Base-by-base conservation (phyloP, 1,140 invertebrate species). In the Pogonus chalceus region DNA sequence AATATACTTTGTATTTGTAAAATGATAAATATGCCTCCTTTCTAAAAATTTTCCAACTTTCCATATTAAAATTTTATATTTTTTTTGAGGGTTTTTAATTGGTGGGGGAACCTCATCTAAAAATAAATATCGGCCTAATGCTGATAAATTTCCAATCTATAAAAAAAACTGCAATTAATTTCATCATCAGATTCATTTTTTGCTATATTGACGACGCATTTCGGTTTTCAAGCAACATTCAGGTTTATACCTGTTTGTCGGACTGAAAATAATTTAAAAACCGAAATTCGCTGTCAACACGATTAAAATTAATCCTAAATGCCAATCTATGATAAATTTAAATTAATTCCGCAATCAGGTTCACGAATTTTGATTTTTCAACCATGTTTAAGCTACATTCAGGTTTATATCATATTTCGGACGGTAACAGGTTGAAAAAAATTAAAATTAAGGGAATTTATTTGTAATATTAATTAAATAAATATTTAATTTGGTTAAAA, bases 61-160 rank as follows among this genome's bases (percentile, higher is more conserved):
- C 68, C 68, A 71, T 18, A 70, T 54, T n/a, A 70, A 52, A 31
- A 71, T 70, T 54, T 60, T 60, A 46, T 61, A 70, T 2, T 51
- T 61, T 54, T 56, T 60, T 20, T 55, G 46, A 20, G 21, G 46
- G 20, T 57, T 14, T 23, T 9, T 12, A 14, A 58, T 43, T 21
- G 39, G 4, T 20, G 68, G 65, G 37, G 47, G 35, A 24, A 59
- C 26, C 20, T 62, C 59, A 20, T 65, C 60, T 4, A 67, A 48
- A 51, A 59, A 69, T 31, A 69, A 54, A 7, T 67, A 60, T 54
- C 62, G 35, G 9, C 68, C 69, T 35, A 69, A 55, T 49, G 54
- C 60, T 20, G 68, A 69, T 52, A 70, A 54, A 22, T 58, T 62
- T 12, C 55, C 7, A 9, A 52, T 52, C 56, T 53, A 35, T 35